phyloP scores from a whole-genome alignment of 2,797 vertebrate genomes.

The Sciurus carolinensis region DNA sequence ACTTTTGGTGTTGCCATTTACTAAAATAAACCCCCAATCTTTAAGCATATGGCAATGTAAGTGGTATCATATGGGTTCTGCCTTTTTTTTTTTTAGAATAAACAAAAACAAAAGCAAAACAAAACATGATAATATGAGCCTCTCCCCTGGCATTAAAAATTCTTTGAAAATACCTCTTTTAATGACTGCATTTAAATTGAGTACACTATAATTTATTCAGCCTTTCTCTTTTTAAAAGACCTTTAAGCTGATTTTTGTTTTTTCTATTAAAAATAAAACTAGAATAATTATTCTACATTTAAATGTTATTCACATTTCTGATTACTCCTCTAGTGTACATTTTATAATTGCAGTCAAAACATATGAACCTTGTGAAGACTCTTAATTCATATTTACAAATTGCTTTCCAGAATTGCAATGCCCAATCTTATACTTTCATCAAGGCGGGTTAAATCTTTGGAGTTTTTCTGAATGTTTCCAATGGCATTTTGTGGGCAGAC shows the following conservation, averaged over 20 bases:
- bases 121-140: not conserved
- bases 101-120: too few species aligned
- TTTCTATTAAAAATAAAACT: slow-evolving; percentile 31
- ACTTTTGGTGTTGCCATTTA: not conserved
- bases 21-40: not conserved
- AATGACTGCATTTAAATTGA: slow-evolving; percentile 21
- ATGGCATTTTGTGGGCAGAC: not conserved
- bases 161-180: not conserved
- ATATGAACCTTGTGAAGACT: not conserved
- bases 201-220: not conserved
- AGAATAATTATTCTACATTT: not conserved
- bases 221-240: not conserved
- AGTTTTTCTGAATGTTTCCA: not conserved
- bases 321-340: not conserved
- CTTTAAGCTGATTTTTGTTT: not conserved
- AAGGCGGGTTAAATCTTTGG: not conserved
- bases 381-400: not conserved
- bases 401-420: not conserved
- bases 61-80: not conserved
- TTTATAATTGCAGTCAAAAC: not conserved
- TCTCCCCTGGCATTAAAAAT: slow-evolving; percentile 4
- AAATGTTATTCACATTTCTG: not conserved
- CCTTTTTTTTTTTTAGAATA: not conserved
- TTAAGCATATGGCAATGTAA: not conserved
- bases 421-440: not conserved